Evolutionary conservation across 2,113 vertebrate species (phyloP).

Genomic region (Actenoides hombroni): DNA sequence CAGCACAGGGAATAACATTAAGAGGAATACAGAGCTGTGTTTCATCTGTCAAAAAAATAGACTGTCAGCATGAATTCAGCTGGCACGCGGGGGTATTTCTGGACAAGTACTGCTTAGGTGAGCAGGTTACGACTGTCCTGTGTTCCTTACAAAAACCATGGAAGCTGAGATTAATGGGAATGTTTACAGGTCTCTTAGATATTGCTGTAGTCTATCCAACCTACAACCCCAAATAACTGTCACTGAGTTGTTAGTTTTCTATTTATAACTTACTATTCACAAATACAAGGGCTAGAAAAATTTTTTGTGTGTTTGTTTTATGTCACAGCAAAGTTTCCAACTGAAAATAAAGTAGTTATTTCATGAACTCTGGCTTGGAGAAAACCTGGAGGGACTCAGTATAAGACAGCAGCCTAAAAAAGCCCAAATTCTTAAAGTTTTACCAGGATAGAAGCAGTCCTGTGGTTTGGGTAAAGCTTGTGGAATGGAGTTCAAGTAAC

Average conservation of each 20-base stretch:
- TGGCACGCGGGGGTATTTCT: rapidly evolving
- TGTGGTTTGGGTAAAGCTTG: background rate
- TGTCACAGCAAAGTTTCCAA: background rate
- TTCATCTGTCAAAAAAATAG: background rate
- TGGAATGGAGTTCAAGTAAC: background rate
- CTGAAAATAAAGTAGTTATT: background rate
- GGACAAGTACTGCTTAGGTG: background rate
- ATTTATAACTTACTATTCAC: background rate
- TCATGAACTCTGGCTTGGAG: background rate
- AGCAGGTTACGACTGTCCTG: rapidly evolving
- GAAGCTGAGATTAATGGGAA: background rate
- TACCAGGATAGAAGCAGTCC: background rate
- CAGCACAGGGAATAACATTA: background rate
- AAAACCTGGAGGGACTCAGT: background rate
- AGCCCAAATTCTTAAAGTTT: background rate
- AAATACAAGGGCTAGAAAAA: background rate
- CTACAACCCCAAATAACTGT: background rate
- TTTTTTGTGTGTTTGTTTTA: background rate
- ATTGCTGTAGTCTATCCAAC: background rate
- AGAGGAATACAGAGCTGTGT: background rate
- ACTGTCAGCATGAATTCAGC: background rate
- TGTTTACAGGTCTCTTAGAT: background rate
- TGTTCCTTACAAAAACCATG: rapidly evolving
- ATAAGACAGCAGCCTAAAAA: background rate
- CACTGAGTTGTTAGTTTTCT: background rate